Percentiles rank a stretch among this genome's conserved stretches.
Evolutionary conservation across 2,113 vertebrate species (phyloP).

Genomic region (Sapayoa aenigma): DNA sequence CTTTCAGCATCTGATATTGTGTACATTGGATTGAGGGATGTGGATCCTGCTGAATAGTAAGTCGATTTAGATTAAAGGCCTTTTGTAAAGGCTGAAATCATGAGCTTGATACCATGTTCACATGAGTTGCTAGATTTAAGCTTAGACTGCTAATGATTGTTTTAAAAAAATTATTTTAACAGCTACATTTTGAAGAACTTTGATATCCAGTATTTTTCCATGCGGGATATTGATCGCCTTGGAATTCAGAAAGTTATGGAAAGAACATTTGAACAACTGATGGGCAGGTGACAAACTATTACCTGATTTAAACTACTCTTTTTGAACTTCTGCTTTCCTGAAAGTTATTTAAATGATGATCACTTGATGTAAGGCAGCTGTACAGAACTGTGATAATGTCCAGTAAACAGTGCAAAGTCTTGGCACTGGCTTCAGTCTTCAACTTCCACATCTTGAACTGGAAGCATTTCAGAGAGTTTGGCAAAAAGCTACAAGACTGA

Average conservation of each 20-base stretch:
- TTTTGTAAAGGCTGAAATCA: not conserved
- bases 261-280: constrained; percentile 87
- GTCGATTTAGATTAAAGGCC: constrained; percentile 14
- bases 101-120: not conserved
- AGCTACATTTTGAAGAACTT: constrained; percentile 93
- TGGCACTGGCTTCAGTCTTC: not conserved
- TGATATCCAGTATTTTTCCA: constrained; percentile 93
- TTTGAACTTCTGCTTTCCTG: not conserved
- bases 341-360: not conserved
- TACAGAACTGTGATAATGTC: not conserved
- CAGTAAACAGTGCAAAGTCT: not conserved
- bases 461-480: not conserved
- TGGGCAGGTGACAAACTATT: constrained; percentile 81
- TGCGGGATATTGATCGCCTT: constrained; percentile 93
- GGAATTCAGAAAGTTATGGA: constrained; percentile 98
- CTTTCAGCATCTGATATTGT: constrained; percentile 86
- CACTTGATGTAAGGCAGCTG: not conserved
- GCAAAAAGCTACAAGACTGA: not conserved
- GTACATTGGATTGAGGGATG: constrained; percentile 92
- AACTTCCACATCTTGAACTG: not conserved
- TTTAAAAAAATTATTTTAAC: not conserved
- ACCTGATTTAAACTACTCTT: not conserved
- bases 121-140: not conserved
- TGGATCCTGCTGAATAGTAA: constrained; percentile 95
- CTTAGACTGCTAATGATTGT: not conserved